Conservation (phyloP, 2,888 invertebrate species). For the Cyclophora albipunctata region DNA sequence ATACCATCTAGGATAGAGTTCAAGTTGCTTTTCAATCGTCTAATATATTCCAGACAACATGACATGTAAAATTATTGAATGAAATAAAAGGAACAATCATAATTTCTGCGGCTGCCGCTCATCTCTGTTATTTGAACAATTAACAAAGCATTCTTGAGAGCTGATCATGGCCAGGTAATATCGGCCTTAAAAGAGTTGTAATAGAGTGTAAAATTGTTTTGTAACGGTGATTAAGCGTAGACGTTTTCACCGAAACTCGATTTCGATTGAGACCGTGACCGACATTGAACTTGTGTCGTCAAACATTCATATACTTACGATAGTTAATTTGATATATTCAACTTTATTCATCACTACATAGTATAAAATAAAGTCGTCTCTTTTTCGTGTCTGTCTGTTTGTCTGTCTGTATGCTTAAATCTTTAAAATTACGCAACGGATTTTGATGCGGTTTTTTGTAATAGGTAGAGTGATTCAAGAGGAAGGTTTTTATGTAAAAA, state of each 20-base stretch:
- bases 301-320: neutral
- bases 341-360: too few species aligned
- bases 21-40: constrained; percentile 1
- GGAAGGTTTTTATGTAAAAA: too few species aligned
- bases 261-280: constrained; percentile 28
- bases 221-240: neutral
- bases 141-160: neutral
- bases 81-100: constrained; percentile 11
- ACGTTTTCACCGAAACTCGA: constrained; percentile 19
- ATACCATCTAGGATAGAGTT: neutral
- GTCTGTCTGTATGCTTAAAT: too few species aligned
- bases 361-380: too few species aligned
- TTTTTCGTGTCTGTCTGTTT: too few species aligned
- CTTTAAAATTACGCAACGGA: too few species aligned
- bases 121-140: neutral
- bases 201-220: constrained; percentile 5
- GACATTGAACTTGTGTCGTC: constrained; percentile 27
- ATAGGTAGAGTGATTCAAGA: too few species aligned
- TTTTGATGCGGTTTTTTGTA: too few species aligned
- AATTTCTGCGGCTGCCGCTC: constrained; percentile 10
- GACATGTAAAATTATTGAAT: constrained; percentile 15
- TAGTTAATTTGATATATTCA: too few species aligned
- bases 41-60: constrained; percentile 11
- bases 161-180: constrained; percentile 1
- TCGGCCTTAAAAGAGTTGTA: neutral